Conservation (phyloP, 2,113 vertebrate species). For the Dendrocopos noguchii region DNA sequence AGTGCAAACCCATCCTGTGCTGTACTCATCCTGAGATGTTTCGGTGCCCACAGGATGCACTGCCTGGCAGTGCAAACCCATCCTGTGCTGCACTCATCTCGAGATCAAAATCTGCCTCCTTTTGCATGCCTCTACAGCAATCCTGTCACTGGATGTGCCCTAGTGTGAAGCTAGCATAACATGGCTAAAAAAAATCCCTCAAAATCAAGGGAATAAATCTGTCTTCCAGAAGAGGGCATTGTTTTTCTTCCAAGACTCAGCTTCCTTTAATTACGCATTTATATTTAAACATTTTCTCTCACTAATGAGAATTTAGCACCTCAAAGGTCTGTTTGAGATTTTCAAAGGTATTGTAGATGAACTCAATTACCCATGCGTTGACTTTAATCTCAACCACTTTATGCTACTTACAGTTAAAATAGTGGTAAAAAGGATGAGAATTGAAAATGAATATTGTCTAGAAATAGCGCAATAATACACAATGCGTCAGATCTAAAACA, state of each 20-base stretch:
- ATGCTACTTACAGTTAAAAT: conserved; percentile 12
- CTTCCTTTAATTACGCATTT: background rate
- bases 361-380: conserved; percentile 7
- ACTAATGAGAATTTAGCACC: conserved; percentile 21
- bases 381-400: conserved; percentile 42
- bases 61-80: background rate
- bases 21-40: background rate
- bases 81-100: background rate
- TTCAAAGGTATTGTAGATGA: conserved; percentile 4
- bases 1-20: background rate
- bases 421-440: background rate
- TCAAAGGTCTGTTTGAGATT: conserved; percentile 6
- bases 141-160: background rate
- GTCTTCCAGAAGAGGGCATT: conserved; percentile 15
- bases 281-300: conserved; percentile 14
- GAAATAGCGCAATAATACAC: background rate
- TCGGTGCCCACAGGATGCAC: accelerated
- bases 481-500: conserved; percentile 12
- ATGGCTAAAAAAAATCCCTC: accelerated
- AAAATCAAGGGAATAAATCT: background rate
- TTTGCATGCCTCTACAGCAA: background rate
- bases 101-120: background rate
- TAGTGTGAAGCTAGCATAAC: background rate
- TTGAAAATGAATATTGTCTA: conserved; percentile 3
- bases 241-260: conserved; percentile 6